Evolutionary conservation across 2,888 invertebrate genomes (phyloP), one percentile per base, ranked within the genome.

Genomic region (Phaedon cochleariae): DNA sequence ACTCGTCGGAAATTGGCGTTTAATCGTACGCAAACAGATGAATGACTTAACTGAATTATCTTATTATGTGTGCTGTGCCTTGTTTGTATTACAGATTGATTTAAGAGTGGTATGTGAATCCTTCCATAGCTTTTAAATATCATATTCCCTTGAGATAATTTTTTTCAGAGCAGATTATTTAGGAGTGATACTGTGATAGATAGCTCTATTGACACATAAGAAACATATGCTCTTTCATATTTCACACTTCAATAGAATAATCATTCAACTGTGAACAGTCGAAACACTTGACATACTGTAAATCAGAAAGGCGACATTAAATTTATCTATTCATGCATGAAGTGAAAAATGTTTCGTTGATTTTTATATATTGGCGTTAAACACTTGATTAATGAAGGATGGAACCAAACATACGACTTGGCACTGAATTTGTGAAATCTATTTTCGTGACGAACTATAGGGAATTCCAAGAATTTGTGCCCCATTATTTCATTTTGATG

Each of bases 1-100:
- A 65, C 61, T 61, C 57, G 59, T 58, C 58, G 55, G 51, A 61
- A 48, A 61, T 65, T 61, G 51, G 41, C 31, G 18, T 54, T 53
- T 59, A 64, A 64, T 17, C 34, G 55, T 64, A 34, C 41, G 41
- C 57, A 18, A 57, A 57, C 51, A 49, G 51, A 57, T 48, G 37
- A 58, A 29, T 31, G 41, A 12, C 41, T 41, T 4, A 10, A 41
- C 6, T 15, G 41, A 41, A 41, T 41, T 41, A 41, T 41, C 41
- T 41, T 15, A 41, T 41, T 41, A 41, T 41, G 15, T 41, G 41
- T 15, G 41, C 15, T 41, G 41, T 15, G 41, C 15, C 41, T 41
- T 15, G 12, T 41, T 41, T 41, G 41, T 41, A 41, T 41, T 10
- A 5, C 1, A 2, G 6, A 10, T 34, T 5, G 31, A 9, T 26